Conservation (phyloP, 2,797 vertebrate species). For the Chanos chanos region DNA sequence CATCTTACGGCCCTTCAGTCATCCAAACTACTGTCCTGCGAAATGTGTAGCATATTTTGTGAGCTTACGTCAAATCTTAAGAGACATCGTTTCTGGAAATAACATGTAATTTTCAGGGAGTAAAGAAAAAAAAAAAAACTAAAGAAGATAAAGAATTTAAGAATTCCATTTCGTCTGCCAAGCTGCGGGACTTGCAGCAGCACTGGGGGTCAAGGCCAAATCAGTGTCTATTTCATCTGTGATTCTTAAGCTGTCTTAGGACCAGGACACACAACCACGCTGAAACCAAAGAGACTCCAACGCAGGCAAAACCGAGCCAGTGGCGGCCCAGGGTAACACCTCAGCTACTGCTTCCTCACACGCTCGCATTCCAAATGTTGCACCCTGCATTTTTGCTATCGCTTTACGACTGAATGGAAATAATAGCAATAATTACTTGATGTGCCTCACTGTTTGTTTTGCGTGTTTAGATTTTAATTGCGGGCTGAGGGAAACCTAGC, state of each 20-base stretch:
- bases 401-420: conserved; percentile 23
- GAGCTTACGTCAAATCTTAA: conserved; percentile 46
- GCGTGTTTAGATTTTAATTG: conserved; percentile 21
- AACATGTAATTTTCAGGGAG: conserved; percentile 36
- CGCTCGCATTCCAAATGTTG: not conserved
- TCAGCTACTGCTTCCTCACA: too few relatives aligned
- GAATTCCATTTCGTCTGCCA: conserved; percentile 42
- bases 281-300: not conserved
- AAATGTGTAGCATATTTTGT: conserved; percentile 45
- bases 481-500: conserved; percentile 13
- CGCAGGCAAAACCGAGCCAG: not conserved
- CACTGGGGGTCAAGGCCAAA: conserved; percentile 26
- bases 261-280: not conserved
- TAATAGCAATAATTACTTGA: conserved; percentile 29
- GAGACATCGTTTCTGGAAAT: conserved; percentile 47
- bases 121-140: conserved; percentile 24
- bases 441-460: conserved; percentile 34
- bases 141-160: conserved; percentile 25
- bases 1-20: conserved; percentile 27
- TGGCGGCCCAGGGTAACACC: too few relatives aligned
- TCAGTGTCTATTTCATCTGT: conserved; percentile 28
- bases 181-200: conserved; percentile 28
- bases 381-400: conserved; percentile 14
- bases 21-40: conserved; percentile 42
- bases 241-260: conserved; percentile 18